Base-by-base conservation (phyloP, 2,888 invertebrate species). In the Clunio marinus region DNA sequence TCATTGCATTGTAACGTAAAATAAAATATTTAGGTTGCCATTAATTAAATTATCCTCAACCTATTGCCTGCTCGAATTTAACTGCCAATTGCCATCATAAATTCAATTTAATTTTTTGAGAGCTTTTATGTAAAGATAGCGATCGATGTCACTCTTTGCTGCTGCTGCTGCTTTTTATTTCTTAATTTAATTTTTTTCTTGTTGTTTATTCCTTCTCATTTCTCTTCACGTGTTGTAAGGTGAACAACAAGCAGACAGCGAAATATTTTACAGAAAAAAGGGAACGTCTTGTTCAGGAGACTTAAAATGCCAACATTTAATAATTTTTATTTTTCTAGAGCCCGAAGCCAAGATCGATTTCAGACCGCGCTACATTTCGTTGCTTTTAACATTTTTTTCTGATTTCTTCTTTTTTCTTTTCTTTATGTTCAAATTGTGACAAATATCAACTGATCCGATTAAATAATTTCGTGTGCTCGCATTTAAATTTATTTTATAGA, bases 381-480 rank as follows among this genome's bases (percentile, higher is more conserved):
- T n/a, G n/a, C n/a, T n/a, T n/a, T n/a, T n/a, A n/a, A n/a, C n/a
- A n/a, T n/a, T n/a, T n/a, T n/a, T n/a, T n/a, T n/a, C n/a, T n/a
- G n/a, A n/a, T n/a, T n/a, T n/a, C n/a, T n/a, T n/a, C n/a, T n/a
- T 2, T 17, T 51, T 22, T 51, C 41, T 41, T n/a, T 22, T 20
- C 8, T 51, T 13, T 22, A 51, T 20, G 13, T 51, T 2, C 17
- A 51, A 10, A 10, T 51, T 51, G 51, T 51, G 51, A 51, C 51
- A 51, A 51, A 51, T 51, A 51, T 51, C 51, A 51, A 22, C 51
- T 51, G 51, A 51, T 51, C 51, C 51, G 51, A 51, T 51, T 51
- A 51, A n/a, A n/a, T n/a, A n/a, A n/a, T n/a, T 51, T 51, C 22
- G 35, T 32, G 35, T 8, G 35, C 13, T 32, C 35, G 35, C 13